phyloP scores from a whole-genome alignment of 1,140 invertebrate species.

The Lepidurus couesii region DNA sequence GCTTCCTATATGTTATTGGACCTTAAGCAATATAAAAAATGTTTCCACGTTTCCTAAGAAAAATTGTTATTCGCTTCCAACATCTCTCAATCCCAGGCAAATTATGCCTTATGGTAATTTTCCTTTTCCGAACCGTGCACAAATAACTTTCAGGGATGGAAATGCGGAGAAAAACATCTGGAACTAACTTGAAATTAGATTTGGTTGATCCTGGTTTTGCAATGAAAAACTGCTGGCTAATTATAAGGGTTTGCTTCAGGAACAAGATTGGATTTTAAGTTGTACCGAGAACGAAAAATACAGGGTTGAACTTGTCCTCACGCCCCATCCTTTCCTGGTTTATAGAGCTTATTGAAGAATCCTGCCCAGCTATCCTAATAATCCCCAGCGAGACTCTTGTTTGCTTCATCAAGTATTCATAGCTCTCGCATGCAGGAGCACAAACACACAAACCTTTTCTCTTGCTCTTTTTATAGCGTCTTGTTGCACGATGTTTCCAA shows the following conservation, averaged over 20 bases:
- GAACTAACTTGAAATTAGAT: conserved; percentile 1
- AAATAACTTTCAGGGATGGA: neutral
- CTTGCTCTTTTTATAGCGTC: neutral
- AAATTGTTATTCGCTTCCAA: neutral
- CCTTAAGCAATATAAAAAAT: neutral
- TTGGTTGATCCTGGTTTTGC: neutral
- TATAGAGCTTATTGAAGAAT: neutral
- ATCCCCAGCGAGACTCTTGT: neutral
- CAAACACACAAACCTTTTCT: neutral
- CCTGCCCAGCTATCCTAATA: neutral
- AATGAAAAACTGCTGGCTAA: neutral
- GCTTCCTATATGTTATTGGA: neutral
- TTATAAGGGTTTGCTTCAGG: neutral
- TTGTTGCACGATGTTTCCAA: neutral
- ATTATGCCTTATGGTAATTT: neutral
- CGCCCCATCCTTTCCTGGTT: neutral
- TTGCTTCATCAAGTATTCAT: neutral
- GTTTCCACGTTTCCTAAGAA: neutral
- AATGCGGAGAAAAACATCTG: neutral
- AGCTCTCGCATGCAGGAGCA: neutral
- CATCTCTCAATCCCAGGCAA: neutral
- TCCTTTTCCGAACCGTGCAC: neutral
- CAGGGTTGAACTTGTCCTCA: neutral
- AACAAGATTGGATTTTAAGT: neutral
- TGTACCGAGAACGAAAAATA: neutral